phyloP scores from a whole-genome alignment of 2,797 vertebrate species.

The Varecia variegata region DNA sequence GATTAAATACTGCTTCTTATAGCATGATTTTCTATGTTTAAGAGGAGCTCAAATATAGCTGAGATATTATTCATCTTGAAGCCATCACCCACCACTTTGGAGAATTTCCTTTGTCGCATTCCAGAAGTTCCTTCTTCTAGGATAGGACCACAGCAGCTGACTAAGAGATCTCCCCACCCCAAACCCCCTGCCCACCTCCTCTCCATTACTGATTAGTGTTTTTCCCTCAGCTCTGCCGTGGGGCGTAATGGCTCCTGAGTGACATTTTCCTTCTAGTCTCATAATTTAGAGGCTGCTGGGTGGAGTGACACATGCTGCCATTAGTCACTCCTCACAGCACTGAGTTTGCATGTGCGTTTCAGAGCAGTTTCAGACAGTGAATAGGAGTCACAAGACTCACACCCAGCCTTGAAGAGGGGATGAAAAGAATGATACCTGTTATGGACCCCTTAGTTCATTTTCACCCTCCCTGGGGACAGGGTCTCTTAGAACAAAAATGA shows the following conservation, averaged over 20 bases:
- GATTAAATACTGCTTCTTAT: conserved; percentile 68
- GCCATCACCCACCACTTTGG: conserved; percentile 57
- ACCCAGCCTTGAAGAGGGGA: not conserved
- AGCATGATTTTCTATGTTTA: conserved; percentile 67
- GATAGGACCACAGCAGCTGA: conserved; percentile 49
- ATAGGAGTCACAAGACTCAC: not conserved
- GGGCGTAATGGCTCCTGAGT: not conserved
- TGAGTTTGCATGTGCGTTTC: not conserved
- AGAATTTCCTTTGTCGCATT: conserved; percentile 55
- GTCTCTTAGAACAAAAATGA: not conserved
- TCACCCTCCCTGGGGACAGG: not conserved
- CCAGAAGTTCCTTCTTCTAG: conserved; percentile 66
- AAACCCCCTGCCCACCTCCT: conserved; percentile 5
- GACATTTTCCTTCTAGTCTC: conserved; percentile 12
- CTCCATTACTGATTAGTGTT: conserved; percentile 41
- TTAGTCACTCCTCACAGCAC: not conserved
- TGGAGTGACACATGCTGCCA: not conserved
- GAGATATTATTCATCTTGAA: conserved; percentile 73
- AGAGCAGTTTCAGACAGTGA: not conserved
- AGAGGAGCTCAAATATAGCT: conserved; percentile 73
- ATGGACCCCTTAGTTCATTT: not conserved
- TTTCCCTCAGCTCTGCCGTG: conserved; percentile 23
- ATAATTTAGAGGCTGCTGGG: not conserved
- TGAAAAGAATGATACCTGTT: not conserved
- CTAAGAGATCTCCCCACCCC: conserved; percentile 33